A percentile compares a stretch with the other conserved stretches of the same genome.
Evolutionary conservation across 2,888 invertebrate species (phyloP).

Genomic region (Lissonota sp.): DNA sequence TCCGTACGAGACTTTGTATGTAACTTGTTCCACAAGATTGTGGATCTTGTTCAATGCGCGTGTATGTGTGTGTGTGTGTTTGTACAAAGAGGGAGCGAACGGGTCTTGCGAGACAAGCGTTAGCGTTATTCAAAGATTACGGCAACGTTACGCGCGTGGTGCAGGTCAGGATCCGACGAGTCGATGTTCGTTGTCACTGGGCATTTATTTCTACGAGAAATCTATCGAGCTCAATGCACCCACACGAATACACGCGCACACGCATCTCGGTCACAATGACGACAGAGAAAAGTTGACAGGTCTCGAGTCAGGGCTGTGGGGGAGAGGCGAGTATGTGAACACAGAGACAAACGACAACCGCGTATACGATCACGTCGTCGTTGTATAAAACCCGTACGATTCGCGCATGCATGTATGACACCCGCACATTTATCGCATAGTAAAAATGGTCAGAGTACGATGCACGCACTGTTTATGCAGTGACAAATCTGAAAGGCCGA

Average conservation of each 20-base stretch:
- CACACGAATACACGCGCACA: conserved; percentile 31
- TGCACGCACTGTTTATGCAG: conserved; percentile 20
- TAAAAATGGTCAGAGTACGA: conserved; percentile 18
- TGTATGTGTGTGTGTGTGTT: not conserved
- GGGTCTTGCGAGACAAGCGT: conserved; percentile 13
- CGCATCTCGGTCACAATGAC: conserved; percentile 12
- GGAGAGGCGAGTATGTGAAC: not conserved
- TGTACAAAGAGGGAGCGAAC: conserved; percentile 28
- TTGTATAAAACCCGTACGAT: conserved; percentile 22
- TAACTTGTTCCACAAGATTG: conserved; percentile 22
- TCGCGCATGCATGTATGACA: conserved; percentile 28
- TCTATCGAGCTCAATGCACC: conserved; percentile 51
- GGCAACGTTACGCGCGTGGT: conserved; percentile 62
- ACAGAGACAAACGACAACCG: conserved; percentile 1
- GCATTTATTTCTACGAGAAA: conserved; percentile 36
- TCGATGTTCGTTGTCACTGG: conserved; percentile 55
- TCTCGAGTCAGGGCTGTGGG: too few species aligned
- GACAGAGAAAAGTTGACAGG: conserved; percentile 33
- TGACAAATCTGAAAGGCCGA: conserved; percentile 62
- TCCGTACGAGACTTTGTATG: conserved; percentile 38
- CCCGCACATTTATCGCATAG: conserved; percentile 29
- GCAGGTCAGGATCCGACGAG: conserved; percentile 74
- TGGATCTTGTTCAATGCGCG: not conserved
- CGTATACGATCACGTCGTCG: conserved; percentile 44
- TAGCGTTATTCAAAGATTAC: conserved; percentile 61